These are phyloP conservation scores for Eueides isabella DNA, from an alignment of 1,140 invertebrate species.

Conservation along the genomic window DNA sequence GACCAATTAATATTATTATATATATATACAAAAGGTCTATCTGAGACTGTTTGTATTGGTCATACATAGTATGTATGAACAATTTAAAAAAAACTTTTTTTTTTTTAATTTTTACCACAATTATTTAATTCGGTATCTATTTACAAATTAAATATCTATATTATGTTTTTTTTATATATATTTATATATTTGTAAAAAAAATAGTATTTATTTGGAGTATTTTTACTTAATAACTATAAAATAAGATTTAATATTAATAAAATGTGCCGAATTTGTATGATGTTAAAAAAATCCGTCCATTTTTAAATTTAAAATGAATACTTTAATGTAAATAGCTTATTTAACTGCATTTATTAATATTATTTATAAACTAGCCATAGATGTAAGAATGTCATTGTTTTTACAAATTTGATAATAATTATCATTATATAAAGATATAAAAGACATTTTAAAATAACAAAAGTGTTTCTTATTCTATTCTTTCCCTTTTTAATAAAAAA, in stretches of 20 bases:
- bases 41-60: no score
- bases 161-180: not conserved
- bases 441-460: slow-evolving; percentile 12
- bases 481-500: not conserved
- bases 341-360: slow-evolving; percentile 38
- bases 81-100: not conserved
- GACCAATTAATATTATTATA: no score
- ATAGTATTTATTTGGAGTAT: slow-evolving; percentile 20
- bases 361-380: slow-evolving; percentile 39
- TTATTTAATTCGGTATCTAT: not conserved
- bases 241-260: slow-evolving; percentile 1
- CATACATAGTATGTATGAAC: not conserved
- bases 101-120: not conserved
- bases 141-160: not conserved
- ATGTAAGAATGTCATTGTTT: slow-evolving; percentile 28
- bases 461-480: not conserved
- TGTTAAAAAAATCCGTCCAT: not conserved
- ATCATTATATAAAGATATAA: slow-evolving; percentile 25
- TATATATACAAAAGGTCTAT: not conserved
- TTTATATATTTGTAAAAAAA: slow-evolving; percentile 20
- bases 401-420: slow-evolving; percentile 23
- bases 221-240: slow-evolving; percentile 2
- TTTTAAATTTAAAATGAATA: not conserved
- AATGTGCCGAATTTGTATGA: slow-evolving; percentile 35
- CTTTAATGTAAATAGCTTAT: slow-evolving; percentile 28